Conservation (phyloP, 2,113 vertebrate species). For the Crocuta crocuta region DNA sequence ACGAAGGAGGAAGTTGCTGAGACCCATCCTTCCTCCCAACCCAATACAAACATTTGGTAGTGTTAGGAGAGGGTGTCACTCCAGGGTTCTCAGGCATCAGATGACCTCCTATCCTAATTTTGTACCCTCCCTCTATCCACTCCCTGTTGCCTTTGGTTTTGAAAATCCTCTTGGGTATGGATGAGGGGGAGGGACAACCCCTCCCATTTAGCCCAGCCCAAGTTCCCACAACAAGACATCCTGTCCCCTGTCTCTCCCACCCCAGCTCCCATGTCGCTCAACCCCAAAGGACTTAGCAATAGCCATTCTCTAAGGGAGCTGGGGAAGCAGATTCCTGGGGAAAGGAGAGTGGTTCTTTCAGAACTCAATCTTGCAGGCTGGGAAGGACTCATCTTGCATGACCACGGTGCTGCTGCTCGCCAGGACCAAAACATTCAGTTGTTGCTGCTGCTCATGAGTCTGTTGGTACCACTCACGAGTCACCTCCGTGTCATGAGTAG, state of each 20-base stretch:
- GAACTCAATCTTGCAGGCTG: slow-evolving; percentile 99
- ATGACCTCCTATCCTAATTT: slow-evolving; percentile 7
- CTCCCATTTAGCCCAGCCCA: slow-evolving; percentile 30
- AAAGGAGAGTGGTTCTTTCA: slow-evolving; percentile 85
- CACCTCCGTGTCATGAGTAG: slow-evolving; percentile 98
- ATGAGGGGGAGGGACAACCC: slow-evolving; percentile 24
- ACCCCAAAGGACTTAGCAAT: slow-evolving; percentile 63
- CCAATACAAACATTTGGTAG: slow-evolving; percentile 42
- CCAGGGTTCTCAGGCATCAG: slow-evolving; percentile 16
- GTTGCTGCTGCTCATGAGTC: slow-evolving; percentile 97
- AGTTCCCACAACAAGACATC: not conserved
- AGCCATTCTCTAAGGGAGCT: slow-evolving; percentile 65
- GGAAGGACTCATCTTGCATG: slow-evolving; percentile 99
- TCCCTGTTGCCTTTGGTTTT: slow-evolving; percentile 68
- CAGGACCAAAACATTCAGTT: slow-evolving; percentile 98
- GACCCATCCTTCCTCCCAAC: slow-evolving; percentile 22
- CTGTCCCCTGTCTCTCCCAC: not conserved
- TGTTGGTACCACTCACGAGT: slow-evolving; percentile 99
- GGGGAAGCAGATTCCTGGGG: slow-evolving; percentile 61
- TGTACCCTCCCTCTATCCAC: not conserved
- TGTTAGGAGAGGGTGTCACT: slow-evolving; percentile 14
- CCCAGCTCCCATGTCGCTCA: slow-evolving; percentile 31
- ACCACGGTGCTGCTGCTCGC: slow-evolving; percentile 99
- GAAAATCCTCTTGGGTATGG: slow-evolving; percentile 37
- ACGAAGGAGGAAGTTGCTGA: slow-evolving; percentile 34